Base-by-base conservation (phyloP, 2,888 invertebrate genomes). In the Tuta absoluta region DNA sequence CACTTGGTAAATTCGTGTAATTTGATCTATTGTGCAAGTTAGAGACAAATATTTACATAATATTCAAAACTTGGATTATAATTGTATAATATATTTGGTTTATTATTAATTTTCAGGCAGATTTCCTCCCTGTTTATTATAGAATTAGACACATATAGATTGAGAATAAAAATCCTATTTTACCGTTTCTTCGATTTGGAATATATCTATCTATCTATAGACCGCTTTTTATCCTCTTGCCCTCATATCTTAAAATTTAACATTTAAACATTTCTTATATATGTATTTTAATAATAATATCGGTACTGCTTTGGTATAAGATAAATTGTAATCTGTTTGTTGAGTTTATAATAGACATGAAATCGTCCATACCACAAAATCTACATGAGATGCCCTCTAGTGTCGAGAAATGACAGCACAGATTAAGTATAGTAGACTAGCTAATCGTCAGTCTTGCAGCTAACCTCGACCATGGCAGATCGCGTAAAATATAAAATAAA, bases 231-330 rank as follows among this genome's bases (percentile, higher is more conserved):
- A 51, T 51, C 12, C 12, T 21, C 51, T 51, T 41, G 41, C 12
- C 23, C 19, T 48, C 19, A 2, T 19, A 19, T 48, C 19, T 19
- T 48, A 48, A 48, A 71, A 71, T 33, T 75, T 79, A 79, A 72
- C 74, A 72, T 48, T 17, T 19, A 19, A 48, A 48, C 19, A 19
- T 48, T 19, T 19, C 21, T 21, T 51, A 3, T 12, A 23, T 21
- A 19, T 23, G 12, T 77, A 78, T 70, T 75, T 82, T 86, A 87
- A 86, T 33, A 87, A 87, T 89, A 85, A 48, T 48, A 48, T 48
- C 48, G 48, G 48, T 51, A 51, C 51, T 78, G 73, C 73, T 72
- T 77, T 76, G 75, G 79, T 72, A 79, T 51, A 23, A 19, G 51
- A 23, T 78, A 73, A 73, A 80, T 80, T 72, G 82, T 80, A 79